A percentile compares a stretch with the other conserved stretches of the same genome.
Conservation (phyloP, 2,113 vertebrate genomes). For the Alexandromys fortis region DNA sequence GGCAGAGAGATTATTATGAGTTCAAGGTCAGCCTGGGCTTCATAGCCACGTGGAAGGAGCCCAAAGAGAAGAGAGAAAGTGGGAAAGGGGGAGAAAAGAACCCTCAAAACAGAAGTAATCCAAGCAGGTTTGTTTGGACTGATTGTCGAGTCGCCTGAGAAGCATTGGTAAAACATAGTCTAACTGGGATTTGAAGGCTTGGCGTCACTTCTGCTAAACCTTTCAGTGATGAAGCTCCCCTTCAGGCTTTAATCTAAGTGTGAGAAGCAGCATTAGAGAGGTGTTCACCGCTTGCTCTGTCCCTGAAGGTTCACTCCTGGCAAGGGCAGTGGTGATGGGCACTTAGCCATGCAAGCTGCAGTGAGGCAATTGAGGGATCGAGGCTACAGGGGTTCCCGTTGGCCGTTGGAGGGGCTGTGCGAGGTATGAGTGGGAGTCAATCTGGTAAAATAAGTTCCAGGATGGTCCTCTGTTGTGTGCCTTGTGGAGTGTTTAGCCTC, state of each 20-base stretch:
- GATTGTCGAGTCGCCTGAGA: neutral
- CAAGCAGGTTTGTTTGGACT: neutral
- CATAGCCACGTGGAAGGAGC: neutral
- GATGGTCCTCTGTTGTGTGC: neutral
- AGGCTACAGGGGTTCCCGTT: neutral
- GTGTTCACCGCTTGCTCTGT: neutral
- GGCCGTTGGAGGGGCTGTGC: neutral
- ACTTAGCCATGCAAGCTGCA: neutral
- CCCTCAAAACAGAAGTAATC: constrained; percentile 29
- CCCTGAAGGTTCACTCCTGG: neutral
- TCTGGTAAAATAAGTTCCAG: neutral
- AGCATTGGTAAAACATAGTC: neutral
- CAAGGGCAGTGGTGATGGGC: neutral
- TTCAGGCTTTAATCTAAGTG: constrained; percentile 5
- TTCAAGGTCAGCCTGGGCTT: neutral
- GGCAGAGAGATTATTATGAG: neutral
- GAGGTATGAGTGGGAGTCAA: neutral
- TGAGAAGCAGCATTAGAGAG: neutral
- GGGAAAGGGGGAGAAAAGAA: neutral
- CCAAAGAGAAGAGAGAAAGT: neutral
- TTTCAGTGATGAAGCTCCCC: neutral
- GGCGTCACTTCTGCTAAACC: neutral
- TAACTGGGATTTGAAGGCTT: neutral
- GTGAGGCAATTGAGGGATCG: neutral
- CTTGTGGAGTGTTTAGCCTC: neutral